These are phyloP conservation scores for Asobara japonica DNA, from an alignment of 1,140 invertebrate genomes.

Conservation along the genomic window DNA sequence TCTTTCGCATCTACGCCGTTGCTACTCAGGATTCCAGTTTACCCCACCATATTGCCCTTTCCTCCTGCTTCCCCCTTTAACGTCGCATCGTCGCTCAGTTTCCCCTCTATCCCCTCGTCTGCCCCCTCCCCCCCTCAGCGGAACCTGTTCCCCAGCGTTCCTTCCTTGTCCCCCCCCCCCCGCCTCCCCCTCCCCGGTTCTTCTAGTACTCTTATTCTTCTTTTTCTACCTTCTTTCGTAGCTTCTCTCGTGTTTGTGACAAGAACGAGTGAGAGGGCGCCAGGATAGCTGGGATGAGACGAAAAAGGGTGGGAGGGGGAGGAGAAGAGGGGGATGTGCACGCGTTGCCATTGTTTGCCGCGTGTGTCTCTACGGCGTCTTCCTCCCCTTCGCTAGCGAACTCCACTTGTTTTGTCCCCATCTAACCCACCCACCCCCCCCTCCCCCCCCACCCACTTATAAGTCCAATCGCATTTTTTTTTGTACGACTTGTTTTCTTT, in stretches of 20 bases:
- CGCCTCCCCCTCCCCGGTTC: conserved; percentile 42
- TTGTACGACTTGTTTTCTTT: conserved; percentile 56
- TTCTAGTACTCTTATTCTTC: conserved; percentile 38
- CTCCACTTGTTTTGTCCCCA: conserved; percentile 34
- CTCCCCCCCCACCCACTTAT: neutral
- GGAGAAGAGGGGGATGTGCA: conserved; percentile 44
- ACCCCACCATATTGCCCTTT: conserved; percentile 41
- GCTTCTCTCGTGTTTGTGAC: conserved; percentile 20
- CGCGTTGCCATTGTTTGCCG: conserved; percentile 65
- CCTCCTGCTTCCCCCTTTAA: conserved; percentile 40
- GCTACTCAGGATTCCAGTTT: conserved; percentile 67
- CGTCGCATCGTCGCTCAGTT: neutral
- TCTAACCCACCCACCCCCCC: conserved; percentile 40
- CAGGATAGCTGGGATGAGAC: neutral
- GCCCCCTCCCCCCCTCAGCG: conserved; percentile 48
- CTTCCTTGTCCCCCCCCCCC: conserved; percentile 8
- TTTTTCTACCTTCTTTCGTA: conserved; percentile 34
- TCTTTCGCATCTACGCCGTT: conserved; percentile 64
- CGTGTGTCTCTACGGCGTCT: conserved; percentile 47
- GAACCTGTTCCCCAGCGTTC: conserved; percentile 19
- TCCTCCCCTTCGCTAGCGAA: neutral
- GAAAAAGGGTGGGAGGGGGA: neutral
- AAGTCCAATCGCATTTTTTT: conserved; percentile 36
- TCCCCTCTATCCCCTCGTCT: neutral
- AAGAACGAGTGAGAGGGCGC: neutral